A percentile compares a stretch with the other conserved stretches of the same genome.
These are phyloP conservation scores for Eulemur albifrons DNA, from an alignment of 2,797 vertebrate genomes.

Conservation along the genomic window DNA sequence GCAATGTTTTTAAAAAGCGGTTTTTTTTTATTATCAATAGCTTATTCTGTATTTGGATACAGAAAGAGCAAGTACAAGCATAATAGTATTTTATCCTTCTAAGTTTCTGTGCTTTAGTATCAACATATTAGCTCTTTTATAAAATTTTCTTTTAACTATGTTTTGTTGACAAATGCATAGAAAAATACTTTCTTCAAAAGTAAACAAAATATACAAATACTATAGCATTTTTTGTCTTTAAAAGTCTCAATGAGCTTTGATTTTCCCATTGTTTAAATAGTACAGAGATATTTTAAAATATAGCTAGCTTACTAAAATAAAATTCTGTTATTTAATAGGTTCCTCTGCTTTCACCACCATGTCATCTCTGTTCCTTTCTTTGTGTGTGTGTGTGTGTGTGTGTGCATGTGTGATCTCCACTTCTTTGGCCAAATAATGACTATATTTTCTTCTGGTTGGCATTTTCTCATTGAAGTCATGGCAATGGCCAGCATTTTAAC, in stretches of 20 bases:
- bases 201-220: neutral
- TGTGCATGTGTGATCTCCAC: neutral
- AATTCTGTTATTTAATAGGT: neutral
- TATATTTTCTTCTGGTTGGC: neutral
- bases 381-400: too few relatives aligned
- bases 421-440: slow-evolving; percentile 11
- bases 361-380: neutral
- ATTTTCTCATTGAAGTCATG: neutral
- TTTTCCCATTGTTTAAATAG: slow-evolving; percentile 19
- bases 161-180: slow-evolving; percentile 11
- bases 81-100: neutral
- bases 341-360: neutral
- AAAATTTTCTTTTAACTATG: neutral
- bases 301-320: neutral
- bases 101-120: neutral
- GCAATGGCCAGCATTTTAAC: neutral
- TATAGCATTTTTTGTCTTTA: neutral
- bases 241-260: slow-evolving; percentile 2
- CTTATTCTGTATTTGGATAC: neutral
- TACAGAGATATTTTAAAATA: neutral
- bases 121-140: neutral
- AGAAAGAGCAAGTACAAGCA: neutral
- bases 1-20: neutral
- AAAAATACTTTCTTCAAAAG: slow-evolving; percentile 56
- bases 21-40: slow-evolving; percentile 6